phyloP scores from a whole-genome alignment of 2,888 invertebrate species.

The Caenorhabditis sinica region DNA sequence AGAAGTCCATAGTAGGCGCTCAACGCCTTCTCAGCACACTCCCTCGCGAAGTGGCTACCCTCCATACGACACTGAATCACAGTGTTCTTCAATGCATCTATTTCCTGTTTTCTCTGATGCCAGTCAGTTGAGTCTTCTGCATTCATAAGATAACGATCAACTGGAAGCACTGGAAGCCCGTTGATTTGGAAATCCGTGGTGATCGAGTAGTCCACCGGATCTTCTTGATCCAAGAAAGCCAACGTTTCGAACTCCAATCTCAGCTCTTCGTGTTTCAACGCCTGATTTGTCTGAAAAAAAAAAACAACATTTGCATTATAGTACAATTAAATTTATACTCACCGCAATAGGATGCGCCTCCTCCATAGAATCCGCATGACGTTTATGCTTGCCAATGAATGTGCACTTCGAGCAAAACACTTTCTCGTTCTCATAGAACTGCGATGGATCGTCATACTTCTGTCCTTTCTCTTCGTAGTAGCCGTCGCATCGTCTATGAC shows the following conservation, averaged over 20 bases:
- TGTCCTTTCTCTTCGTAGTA: not conserved
- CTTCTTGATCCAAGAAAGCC: constrained; percentile 26
- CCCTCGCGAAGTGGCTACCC: not conserved
- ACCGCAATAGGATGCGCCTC: constrained; percentile 15
- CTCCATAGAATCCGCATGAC: not conserved
- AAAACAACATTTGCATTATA: not conserved
- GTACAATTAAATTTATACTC: not conserved
- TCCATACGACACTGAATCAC: constrained; percentile 10
- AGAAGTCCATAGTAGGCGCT: not conserved
- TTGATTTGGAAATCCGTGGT: not conserved
- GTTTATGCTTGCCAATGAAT: constrained; percentile 3
- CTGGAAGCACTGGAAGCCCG: constrained; percentile 11
- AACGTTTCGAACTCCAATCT: not conserved
- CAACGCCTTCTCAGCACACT: not conserved
- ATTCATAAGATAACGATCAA: not conserved
- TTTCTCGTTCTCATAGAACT: constrained; percentile 21
- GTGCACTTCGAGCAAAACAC: constrained; percentile 29
- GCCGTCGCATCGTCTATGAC: not conserved
- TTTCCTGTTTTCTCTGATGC: not conserved
- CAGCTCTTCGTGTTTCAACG: not conserved
- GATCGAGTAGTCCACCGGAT: constrained; percentile 16
- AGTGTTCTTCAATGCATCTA: not conserved
- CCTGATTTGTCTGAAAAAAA: constrained; percentile 4
- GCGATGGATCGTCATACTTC: not conserved
- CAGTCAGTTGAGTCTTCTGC: not conserved